A percentile compares a stretch with the other conserved stretches of the same genome.
These are phyloP conservation scores for Ditylenchus dipsaci DNA, from an alignment of 1,140 invertebrate genomes.

Conservation along the genomic window DNA sequence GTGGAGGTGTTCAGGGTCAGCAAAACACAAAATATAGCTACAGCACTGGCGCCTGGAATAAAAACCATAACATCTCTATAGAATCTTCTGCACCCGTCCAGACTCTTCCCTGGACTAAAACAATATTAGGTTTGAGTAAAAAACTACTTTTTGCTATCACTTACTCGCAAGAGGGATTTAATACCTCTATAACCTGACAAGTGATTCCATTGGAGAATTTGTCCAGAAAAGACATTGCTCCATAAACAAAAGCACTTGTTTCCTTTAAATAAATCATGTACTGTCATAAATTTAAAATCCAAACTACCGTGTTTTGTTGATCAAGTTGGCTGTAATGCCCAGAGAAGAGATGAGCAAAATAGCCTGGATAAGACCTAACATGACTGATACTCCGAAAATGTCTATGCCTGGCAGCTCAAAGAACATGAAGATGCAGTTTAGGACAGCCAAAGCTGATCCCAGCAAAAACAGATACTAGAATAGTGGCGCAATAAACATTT, in stretches of 20 bases:
- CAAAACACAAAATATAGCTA: slow-evolving; percentile 43
- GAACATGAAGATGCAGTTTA: slow-evolving; percentile 46
- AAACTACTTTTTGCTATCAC: background rate
- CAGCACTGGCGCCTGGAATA: slow-evolving; percentile 45
- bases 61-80: slow-evolving; percentile 51
- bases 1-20: slow-evolving; percentile 31
- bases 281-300: background rate
- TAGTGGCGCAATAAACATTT: background rate
- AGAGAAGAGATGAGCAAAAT: slow-evolving; percentile 82
- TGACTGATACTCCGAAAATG: slow-evolving; percentile 71
- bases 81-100: slow-evolving; percentile 37
- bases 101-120: slow-evolving; percentile 1
- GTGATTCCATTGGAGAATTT: slow-evolving; percentile 81
- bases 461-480: slow-evolving; percentile 43
- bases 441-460: slow-evolving; percentile 24
- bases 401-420: slow-evolving; percentile 65
- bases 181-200: slow-evolving; percentile 74
- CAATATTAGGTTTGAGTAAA: background rate
- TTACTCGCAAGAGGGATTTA: slow-evolving; percentile 59
- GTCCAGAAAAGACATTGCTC: slow-evolving; percentile 90
- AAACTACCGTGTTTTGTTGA: slow-evolving; percentile 72
- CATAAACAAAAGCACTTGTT: slow-evolving; percentile 87
- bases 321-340: slow-evolving; percentile 80
- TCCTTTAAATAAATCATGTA: slow-evolving; percentile 61
- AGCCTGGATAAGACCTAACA: slow-evolving; percentile 77